phyloP scores from a whole-genome alignment of 2,888 invertebrate species.

The Phymatocera aterrima region DNA sequence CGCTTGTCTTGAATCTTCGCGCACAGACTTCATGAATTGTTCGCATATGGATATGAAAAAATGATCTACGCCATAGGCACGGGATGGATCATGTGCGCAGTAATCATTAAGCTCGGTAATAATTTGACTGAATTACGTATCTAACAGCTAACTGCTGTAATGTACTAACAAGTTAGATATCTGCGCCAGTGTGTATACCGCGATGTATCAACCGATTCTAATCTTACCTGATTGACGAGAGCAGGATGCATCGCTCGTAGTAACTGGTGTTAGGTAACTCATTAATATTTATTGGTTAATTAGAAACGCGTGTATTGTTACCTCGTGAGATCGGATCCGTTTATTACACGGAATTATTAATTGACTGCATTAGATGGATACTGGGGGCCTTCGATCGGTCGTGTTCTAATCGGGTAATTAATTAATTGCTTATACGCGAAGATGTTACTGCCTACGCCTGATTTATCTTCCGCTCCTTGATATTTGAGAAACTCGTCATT shows the following conservation, averaged over 20 bases:
- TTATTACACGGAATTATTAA: conserved; percentile 7
- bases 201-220: background rate
- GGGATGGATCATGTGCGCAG: background rate
- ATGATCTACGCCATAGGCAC: background rate
- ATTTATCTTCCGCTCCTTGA: too few relatives aligned
- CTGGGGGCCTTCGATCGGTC: background rate
- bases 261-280: background rate
- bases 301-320: conserved; percentile 10
- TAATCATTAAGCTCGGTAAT: background rate
- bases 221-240: conserved; percentile 30
- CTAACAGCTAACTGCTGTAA: background rate
- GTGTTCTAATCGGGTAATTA: background rate
- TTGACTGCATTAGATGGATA: background rate
- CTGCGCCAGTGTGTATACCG: background rate
- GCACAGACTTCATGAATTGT: background rate
- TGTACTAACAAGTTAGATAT: background rate
- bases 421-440: background rate
- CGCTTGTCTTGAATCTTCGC: too few relatives aligned
- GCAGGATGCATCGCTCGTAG: background rate
- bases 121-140: conserved; percentile 6
- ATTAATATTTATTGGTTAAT: conserved; percentile 21
- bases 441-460: background rate
- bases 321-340: background rate
- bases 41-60: too few relatives aligned
- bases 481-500: too few relatives aligned